Conservation (phyloP, 1,140 invertebrate species). For the Stegodyphus dumicola region DNA sequence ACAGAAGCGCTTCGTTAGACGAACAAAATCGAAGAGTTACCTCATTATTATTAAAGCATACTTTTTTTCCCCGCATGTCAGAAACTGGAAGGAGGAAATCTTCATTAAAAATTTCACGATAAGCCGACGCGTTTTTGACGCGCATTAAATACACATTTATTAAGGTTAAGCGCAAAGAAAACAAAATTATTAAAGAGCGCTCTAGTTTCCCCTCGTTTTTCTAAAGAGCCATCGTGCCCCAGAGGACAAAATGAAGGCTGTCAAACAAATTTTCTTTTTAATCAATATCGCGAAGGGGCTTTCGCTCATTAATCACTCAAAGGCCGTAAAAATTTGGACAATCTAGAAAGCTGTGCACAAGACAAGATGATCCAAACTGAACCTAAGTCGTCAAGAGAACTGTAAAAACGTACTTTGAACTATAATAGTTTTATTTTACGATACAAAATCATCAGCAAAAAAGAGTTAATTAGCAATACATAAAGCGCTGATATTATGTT, state of each 20-base stretch:
- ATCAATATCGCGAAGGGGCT: conserved; percentile 46
- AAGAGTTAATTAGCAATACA: too few species aligned
- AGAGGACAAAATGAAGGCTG: conserved; percentile 48
- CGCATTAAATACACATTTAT: conserved; percentile 55
- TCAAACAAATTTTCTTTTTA: conserved; percentile 59
- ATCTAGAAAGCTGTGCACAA: neutral
- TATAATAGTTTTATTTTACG: too few species aligned
- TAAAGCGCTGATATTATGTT: too few species aligned
- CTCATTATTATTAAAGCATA: too few species aligned
- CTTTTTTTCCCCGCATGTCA: too few species aligned
- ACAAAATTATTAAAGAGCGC: conserved; percentile 47
- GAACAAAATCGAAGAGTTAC: too few species aligned
- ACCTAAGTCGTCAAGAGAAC: too few species aligned
- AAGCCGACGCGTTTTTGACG: conserved; percentile 54
- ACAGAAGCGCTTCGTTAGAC: too few species aligned
- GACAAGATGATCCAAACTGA: neutral
- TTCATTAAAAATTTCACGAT: conserved; percentile 53
- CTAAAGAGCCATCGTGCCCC: neutral
- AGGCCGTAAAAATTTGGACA: conserved; percentile 39
- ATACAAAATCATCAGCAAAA: too few species aligned
- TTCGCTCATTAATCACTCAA: conserved; percentile 48
- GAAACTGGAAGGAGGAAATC: neutral
- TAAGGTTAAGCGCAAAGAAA: conserved; percentile 59
- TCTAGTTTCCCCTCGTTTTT: conserved; percentile 26
- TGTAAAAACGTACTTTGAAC: too few species aligned